Base-by-base conservation (phyloP, 2,888 invertebrate species). In the Tridacna crocea region DNA sequence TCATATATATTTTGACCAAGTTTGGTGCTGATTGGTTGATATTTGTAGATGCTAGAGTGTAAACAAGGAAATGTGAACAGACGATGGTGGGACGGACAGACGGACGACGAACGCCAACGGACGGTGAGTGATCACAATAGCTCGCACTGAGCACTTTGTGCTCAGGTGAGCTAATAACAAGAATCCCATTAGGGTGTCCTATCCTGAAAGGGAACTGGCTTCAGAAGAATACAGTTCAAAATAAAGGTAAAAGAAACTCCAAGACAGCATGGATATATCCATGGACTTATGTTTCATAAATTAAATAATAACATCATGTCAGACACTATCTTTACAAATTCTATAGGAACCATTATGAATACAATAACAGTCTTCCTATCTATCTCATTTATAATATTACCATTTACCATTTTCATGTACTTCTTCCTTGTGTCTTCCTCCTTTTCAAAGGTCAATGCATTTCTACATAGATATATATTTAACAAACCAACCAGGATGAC, bases 321-420 rank as follows among this genome's bases (percentile, higher is more conserved):
- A 17, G 55, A 55, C 17, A 55, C 55, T 10, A 55, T 19, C 2
- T 55, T 55, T 55, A 55, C 17, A 19, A 55, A 55, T 19, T 10
- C 55, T 55, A n/a, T 10, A 6, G 2, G 55, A n/a, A 2, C 2
- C 10, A n/a, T 6, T 3, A 19, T 55, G 55, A 55, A 55, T 17
- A 55, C 19, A 55, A 3, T 55, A 2, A 55, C 55, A 55, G 17
- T 17, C n/a, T 19, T 10, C n/a, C n/a, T 3, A 17, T 17, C 10
- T 55, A n/a, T 17, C n/a, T n/a, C n/a, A n/a, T n/a, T n/a, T n/a
- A n/a, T n/a, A n/a, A n/a, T n/a, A n/a, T n/a, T n/a, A n/a, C n/a
- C n/a, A n/a, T 19, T 55, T 55, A 63, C 63, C 63, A 27, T 63
- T 63, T 63, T 63, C 63, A 63, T 17, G 19, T 27, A 63, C 19